Evolutionary conservation across 2,113 vertebrate species (phyloP).

Genomic region (Hirundichthys speculiger): DNA sequence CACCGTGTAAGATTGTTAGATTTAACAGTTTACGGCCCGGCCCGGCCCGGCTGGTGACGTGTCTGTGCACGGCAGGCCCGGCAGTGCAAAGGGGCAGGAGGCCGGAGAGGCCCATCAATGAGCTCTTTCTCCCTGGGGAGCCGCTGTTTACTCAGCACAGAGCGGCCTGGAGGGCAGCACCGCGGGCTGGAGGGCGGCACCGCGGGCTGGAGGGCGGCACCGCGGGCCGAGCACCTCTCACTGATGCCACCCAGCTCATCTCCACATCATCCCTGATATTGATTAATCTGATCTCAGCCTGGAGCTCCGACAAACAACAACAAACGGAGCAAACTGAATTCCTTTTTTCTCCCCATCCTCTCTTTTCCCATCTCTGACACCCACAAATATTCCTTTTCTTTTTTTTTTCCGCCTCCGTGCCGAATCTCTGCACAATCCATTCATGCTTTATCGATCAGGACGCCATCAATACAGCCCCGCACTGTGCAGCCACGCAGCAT

Average conservation of each 20-base stretch:
- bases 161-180: constrained; percentile 35
- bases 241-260: constrained; percentile 72
- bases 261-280: constrained; percentile 65
- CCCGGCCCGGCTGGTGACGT: background rate
- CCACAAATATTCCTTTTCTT: constrained; percentile 4
- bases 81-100: constrained; percentile 46
- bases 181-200: constrained; percentile 53
- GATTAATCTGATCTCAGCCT: constrained; percentile 74
- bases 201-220: constrained; percentile 46
- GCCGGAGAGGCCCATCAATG: constrained; percentile 49
- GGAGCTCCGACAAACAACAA: constrained; percentile 55
- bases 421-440: background rate
- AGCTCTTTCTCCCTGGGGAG: constrained; percentile 48
- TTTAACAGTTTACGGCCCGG: background rate
- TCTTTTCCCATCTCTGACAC: constrained; percentile 13
- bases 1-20: no score
- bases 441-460: constrained; percentile 31
- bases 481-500: constrained; percentile 27
- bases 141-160: constrained; percentile 61
- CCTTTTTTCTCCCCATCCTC: constrained; percentile 8
- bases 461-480: constrained; percentile 9
- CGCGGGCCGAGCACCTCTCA: constrained; percentile 60
- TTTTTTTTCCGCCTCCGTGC: background rate
- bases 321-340: constrained; percentile 28
- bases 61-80: no score